These are phyloP conservation scores for Drosophila nr. perissopoda DNA, from an alignment of 2,888 invertebrate species.

Conservation along the genomic window DNA sequence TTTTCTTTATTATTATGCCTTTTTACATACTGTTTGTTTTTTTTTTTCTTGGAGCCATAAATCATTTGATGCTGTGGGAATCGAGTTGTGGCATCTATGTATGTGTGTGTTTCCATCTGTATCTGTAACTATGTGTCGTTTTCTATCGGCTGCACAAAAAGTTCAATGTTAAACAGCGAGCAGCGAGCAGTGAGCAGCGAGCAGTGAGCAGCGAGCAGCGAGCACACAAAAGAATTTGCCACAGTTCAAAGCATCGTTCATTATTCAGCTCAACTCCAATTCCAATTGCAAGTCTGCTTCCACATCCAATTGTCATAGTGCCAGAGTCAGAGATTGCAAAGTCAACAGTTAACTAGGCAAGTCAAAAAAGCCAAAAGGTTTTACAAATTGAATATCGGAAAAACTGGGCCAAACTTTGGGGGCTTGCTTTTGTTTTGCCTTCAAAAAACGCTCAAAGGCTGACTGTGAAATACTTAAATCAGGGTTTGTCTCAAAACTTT, in stretches of 20 bases:
- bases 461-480: constrained; percentile 22
- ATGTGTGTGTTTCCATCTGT: constrained; percentile 10
- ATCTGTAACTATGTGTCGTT: constrained; percentile 51
- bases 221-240: constrained; percentile 74
- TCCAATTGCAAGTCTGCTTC: constrained; percentile 35
- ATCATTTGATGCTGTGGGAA: constrained; percentile 78
- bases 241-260: constrained; percentile 80
- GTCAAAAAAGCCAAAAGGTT: constrained; percentile 71
- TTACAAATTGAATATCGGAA: constrained; percentile 64
- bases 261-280: constrained; percentile 50
- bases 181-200: constrained; percentile 16
- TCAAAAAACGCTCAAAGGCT: constrained; percentile 10
- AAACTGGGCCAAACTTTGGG: constrained; percentile 61
- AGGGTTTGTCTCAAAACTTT: constrained; percentile 26
- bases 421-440: constrained; percentile 43
- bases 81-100: constrained; percentile 41
- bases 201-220: constrained; percentile 21
- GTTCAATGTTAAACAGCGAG: constrained; percentile 72
- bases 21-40: constrained; percentile 65
- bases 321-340: constrained; percentile 44
- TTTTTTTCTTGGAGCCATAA: constrained; percentile 56
- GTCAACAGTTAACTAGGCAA: constrained; percentile 74
- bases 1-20: constrained; percentile 63
- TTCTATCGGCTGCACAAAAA: constrained; percentile 59
- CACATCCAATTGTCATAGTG: constrained; percentile 53